Conservation (phyloP, 2,888 invertebrate species). For the Luperina testacea region DNA sequence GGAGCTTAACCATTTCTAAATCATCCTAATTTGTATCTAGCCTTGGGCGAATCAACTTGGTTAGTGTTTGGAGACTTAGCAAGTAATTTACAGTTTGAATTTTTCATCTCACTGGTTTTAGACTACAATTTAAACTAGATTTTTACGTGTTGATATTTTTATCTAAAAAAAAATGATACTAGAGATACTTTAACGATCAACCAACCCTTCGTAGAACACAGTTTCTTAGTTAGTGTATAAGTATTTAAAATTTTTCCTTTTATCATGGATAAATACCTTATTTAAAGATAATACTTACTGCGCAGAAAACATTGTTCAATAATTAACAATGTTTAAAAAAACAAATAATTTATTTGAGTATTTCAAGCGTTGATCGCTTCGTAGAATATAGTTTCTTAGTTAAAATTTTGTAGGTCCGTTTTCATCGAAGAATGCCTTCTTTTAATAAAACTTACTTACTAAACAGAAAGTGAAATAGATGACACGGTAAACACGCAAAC, state of each 20-base stretch:
- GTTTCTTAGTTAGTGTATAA: neutral
- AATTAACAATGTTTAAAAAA: neutral
- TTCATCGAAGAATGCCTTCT: neutral
- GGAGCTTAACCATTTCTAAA: constrained; percentile 33
- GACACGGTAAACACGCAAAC: neutral
- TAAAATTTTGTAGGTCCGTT: neutral
- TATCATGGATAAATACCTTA: neutral
- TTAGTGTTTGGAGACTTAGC: constrained; percentile 5
- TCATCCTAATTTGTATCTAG: constrained; percentile 26
- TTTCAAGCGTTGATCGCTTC: too few species aligned
- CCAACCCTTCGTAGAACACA: neutral
- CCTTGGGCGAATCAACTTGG: constrained; percentile 6
- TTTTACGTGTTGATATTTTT: neutral
- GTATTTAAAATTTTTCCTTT: neutral
- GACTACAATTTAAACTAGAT: neutral
- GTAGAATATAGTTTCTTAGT: neutral
- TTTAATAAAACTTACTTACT: neutral
- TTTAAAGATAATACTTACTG: neutral
- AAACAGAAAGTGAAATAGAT: neutral
- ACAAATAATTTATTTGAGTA: neutral
- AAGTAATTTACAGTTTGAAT: constrained; percentile 21
- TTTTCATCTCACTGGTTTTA: neutral
- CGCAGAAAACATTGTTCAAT: neutral
- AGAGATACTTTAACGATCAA: neutral
- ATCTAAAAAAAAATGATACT: neutral